These are phyloP conservation scores for Drosophila nr. perissopoda DNA, from an alignment of 2,888 invertebrate genomes.

Conservation along the genomic window DNA sequence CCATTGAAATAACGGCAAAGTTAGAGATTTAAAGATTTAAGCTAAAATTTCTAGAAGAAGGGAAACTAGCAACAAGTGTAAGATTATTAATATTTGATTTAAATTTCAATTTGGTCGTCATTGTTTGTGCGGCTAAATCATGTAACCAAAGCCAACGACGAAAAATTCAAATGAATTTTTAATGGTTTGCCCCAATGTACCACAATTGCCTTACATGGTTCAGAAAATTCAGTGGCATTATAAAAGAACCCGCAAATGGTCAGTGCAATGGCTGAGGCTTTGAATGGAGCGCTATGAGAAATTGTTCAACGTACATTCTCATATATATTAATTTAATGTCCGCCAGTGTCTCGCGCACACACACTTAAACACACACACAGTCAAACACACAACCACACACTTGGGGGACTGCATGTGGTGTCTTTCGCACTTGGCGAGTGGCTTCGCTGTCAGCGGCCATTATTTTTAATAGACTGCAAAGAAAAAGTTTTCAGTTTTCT, in stretches of 20 bases:
- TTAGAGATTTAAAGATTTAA: neutral
- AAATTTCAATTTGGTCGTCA: neutral
- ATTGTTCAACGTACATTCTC: conserved; percentile 41
- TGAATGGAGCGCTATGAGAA: conserved; percentile 58
- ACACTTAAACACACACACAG: conserved; percentile 34
- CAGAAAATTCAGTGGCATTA: conserved; percentile 21
- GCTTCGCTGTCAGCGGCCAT: conserved; percentile 68
- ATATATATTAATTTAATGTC: conserved; percentile 64
- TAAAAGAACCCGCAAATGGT: conserved; percentile 51
- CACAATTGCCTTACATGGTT: conserved; percentile 20
- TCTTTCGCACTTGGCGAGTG: conserved; percentile 58
- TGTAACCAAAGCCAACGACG: neutral
- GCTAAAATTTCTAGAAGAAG: neutral
- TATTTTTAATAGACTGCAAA: conserved; percentile 78
- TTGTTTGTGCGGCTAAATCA: neutral
- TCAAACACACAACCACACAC: conserved; percentile 14
- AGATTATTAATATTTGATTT: neutral
- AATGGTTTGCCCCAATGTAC: conserved; percentile 4
- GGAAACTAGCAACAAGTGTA: neutral
- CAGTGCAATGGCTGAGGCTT: conserved; percentile 50
- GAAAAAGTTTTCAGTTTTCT: conserved; percentile 79
- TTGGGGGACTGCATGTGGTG: conserved; percentile 52
- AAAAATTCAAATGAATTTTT: neutral
- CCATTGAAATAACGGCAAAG: neutral
- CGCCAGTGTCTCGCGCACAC: conserved; percentile 53